Base-by-base conservation (phyloP, 2,888 invertebrate genomes). In the Tetranychus piercei region DNA sequence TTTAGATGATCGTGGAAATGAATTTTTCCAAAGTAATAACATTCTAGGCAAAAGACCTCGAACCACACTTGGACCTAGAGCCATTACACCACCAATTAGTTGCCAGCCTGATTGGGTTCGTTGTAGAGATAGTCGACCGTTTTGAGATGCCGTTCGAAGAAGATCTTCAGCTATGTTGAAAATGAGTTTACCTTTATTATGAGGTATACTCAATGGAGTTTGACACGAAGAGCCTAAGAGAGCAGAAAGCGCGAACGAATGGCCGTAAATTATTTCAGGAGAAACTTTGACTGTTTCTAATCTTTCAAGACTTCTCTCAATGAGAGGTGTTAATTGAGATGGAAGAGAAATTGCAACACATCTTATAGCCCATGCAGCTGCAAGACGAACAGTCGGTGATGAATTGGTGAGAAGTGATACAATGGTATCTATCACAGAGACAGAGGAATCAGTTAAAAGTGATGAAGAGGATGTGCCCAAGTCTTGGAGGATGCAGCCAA, bases 101-200 rank as follows among this genome's bases (percentile, higher is more conserved):
- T 96, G 86, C 99, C 99, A 99, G 44, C 97, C 97, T 64, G 96
- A 95, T 82, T 94, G 94, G 1, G 96, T 95, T 80, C 96, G 87
- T 79, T 94, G 93, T 77, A 95, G 86, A 0, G 96, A 95, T 75
- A 99, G 86, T 73, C 96, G 87, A 82, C 94, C 94, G 83, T 94
- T 97, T 84, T 97, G 96, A 80, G 92, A 93, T 1, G 99, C 97
- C 77, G 95, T 94, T 77, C 96, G 86, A 72, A 99, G 84, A 79
- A 99, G 84, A 81, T 99, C 97, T 84, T 99, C 97, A 1, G 96
- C 99, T 7, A 94, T 91, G 81, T 92, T 93, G 83, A 99, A 97
- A 65, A 97, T 92, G 77, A 88, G 85, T 85, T 97, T 96, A 77
- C 96, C 95, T 80, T 95, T 92, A 44, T 92, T 93, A 82, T 96